Base-by-base conservation (phyloP, 1,140 invertebrate genomes). In the Triops cancriformis region DNA sequence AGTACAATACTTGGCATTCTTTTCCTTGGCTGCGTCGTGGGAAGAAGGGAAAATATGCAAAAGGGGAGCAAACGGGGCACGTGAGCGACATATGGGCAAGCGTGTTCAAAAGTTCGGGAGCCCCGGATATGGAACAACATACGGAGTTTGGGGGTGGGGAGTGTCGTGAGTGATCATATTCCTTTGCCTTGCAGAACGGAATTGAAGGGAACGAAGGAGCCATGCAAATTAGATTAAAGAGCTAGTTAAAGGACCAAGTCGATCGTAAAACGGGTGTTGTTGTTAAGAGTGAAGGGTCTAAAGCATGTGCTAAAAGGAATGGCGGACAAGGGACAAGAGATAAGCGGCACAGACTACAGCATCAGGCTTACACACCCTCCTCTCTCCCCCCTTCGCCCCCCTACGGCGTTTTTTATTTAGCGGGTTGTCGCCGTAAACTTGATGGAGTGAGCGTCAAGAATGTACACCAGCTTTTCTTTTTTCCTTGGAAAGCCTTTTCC, bases 171-270 rank as follows among this genome's bases (percentile, higher is more conserved):
- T 23, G n/a, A 64, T 14, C 14, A 6, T 37, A 64, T 23, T 18
- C 51, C 18, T 64, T 64, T 64, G 10, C 6, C 51, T 18, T 64
- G 51, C 31, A 64, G 23, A 64, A 64, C 51, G 51, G 51, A 64
- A 64, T 64, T 64, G 51, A 64, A 64, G 51, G 51, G n/a, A 64
- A 37, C 31, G 31, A 37, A 23, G 14, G 18, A 64, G 51, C 51
- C 51, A 64, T 64, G 51, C 51, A 64, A 64, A 64, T 64, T 64
- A 64, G 51, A 64, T 64, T 64, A 64, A 64, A 64, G 51, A 64
- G 14, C 51, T 64, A 64, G 51, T 64, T 64, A 64, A 64, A 23
- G 14, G 23, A 23, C 51, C 51, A 64, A 64, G 51, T 64, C 51
- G 51, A 18, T 64, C 51, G 51, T 64, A 64, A 64, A 64, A 64